Evolutionary conservation across 1,140 invertebrate species (phyloP).

Genomic region (Zaprionus inermis): DNA sequence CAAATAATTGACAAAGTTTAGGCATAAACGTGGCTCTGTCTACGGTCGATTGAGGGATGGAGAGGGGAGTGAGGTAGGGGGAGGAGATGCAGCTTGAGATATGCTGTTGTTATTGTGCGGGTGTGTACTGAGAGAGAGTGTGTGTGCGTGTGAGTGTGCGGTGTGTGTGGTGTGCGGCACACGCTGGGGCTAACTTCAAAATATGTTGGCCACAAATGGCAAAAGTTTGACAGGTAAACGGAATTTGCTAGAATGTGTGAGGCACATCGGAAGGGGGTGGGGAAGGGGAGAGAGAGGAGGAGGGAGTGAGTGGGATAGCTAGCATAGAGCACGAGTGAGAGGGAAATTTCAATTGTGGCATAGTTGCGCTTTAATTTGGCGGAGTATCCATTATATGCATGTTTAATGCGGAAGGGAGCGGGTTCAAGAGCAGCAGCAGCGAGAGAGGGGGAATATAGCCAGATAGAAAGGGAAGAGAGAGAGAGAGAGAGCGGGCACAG

Average conservation of each 20-base stretch:
- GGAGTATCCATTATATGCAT: slow-evolving; percentile 41
- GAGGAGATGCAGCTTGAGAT: not conserved
- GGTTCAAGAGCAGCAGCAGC: too few relatives aligned
- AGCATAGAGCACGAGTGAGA: not conserved
- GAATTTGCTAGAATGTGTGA: slow-evolving; percentile 73
- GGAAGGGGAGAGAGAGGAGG: too few relatives aligned
- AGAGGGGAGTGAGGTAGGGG: not conserved
- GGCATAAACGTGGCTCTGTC: slow-evolving; percentile 77
- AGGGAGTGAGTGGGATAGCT: not conserved
- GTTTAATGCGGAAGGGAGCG: slow-evolving; percentile 61
- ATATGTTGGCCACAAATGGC: slow-evolving; percentile 81
- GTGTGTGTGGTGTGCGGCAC: slow-evolving; percentile 47
- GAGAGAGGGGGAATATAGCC: not conserved
- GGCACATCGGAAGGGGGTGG: too few relatives aligned
- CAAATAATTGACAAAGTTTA: slow-evolving; percentile 82
- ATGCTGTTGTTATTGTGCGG: slow-evolving; percentile 18
- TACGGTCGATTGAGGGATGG: slow-evolving; percentile 37
- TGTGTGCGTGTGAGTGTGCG: slow-evolving; percentile 5
- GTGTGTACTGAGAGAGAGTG: not conserved
- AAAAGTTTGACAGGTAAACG: slow-evolving; percentile 81
- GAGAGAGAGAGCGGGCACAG: not conserved
- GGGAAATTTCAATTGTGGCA: slow-evolving; percentile 7
- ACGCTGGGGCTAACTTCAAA: slow-evolving; percentile 70
- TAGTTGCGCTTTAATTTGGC: slow-evolving; percentile 42
- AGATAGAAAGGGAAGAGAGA: not conserved